Base-by-base conservation (phyloP, 2,797 vertebrate species). In the Lemur catta region DNA sequence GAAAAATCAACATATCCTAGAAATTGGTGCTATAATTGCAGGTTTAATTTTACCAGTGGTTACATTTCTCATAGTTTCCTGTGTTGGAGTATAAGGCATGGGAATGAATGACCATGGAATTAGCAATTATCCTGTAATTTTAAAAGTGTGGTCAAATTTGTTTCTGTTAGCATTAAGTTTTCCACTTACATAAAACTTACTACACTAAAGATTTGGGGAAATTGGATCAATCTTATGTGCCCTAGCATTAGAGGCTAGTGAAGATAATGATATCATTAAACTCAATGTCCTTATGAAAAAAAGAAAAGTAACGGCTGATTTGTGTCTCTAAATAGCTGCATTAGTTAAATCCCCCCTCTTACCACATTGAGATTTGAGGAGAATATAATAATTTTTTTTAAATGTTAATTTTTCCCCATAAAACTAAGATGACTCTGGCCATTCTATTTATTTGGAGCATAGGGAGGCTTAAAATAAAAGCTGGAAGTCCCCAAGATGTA, bases 1-100 rank as follows among this genome's bases (percentile, higher is more conserved):
- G 92, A 97, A 97, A 98, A 98, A 95, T 92, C 94, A 97, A 96
- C 88, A 98, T 97, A 97, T 98, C 92, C 97, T 98, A 96, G 88
- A 91, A 96, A 97, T 96, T 97, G 91, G 96, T 96, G 96, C 96
- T 97, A 84, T 97, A 97, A 97, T 97, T 96, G 82, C 86, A 94
- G 67, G 92, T 96, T 92, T 97, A 96, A 88, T 97, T 98, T 98
- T 98, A 92, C 84, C 92, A 89, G 90, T 95, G 92, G 82, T 97
- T 96, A 82, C 72, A 94, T 96, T 98, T 98, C 96, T 98, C 95
- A 97, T 71, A 86, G 96, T 98, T 98, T 98, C 96, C 95, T 41
- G 38, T 98, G 98, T 95, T 98, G 97, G 86, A 98, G 94, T 94
- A 96, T 94, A 93, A 80, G 84, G 85, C 96, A 98, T 97, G 96